phyloP scores from a whole-genome alignment of 2,888 invertebrate species.

The Hybos culiciformis region DNA sequence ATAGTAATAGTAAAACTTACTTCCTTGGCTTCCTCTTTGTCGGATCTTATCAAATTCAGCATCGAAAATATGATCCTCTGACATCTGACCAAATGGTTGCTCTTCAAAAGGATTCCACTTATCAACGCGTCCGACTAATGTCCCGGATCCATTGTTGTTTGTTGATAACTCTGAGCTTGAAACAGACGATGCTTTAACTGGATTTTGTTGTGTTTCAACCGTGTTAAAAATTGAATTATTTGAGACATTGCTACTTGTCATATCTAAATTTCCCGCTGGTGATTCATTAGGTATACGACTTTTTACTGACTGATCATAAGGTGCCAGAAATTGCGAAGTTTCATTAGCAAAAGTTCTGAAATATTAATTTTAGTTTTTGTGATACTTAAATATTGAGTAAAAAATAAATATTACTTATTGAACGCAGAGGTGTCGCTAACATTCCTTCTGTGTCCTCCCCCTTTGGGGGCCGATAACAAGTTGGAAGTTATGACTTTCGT shows the following conservation, averaged over 20 bases:
- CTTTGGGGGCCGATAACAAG: conserved; percentile 30
- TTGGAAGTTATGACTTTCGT: too few relatives aligned
- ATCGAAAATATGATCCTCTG: conserved; percentile 70
- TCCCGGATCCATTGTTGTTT: conserved; percentile 9
- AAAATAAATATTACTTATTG: conserved; percentile 46
- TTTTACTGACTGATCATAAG: conserved; percentile 55
- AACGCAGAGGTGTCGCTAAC: conserved; percentile 75
- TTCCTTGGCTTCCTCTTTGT: conserved; percentile 58
- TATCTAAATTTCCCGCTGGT: conserved; percentile 14
- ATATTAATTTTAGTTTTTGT: conserved; percentile 15
- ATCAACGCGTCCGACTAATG: conserved; percentile 37
- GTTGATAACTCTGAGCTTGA: conserved; percentile 30
- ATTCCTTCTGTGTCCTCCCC: conserved; percentile 54
- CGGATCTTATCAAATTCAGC: conserved; percentile 72
- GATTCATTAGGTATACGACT: conserved; percentile 29
- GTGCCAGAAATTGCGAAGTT: conserved; percentile 59
- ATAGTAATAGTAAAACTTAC: conserved; percentile 37
- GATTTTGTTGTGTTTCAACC: conserved; percentile 9
- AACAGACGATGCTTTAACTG: conserved; percentile 24
- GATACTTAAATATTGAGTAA: conserved; percentile 7
- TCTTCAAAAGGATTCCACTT: conserved; percentile 80
- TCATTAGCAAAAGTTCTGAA: conserved; percentile 57
- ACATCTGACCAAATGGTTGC: conserved; percentile 56
- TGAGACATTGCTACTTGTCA: conserved; percentile 24
- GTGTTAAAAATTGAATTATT: conserved; percentile 4